Evolutionary conservation across 2,113 vertebrate species (phyloP).

Genomic region (Sander vitreus): DNA sequence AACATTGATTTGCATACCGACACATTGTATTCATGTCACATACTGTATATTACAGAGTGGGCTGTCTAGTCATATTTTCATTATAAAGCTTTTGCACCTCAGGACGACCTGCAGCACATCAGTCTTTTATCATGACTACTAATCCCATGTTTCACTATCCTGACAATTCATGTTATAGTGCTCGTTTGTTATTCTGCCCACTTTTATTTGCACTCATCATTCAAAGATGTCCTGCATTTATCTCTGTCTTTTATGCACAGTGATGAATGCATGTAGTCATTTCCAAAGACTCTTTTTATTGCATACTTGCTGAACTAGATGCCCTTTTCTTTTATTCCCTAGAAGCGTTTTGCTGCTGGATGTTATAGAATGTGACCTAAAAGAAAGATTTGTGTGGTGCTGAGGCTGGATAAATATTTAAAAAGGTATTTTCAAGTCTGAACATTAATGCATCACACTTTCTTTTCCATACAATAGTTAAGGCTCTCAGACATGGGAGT

Average conservation of each 20-base stretch:
- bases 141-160: conserved; percentile 34
- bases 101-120: conserved; percentile 20
- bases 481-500: background rate
- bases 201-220: conserved; percentile 43
- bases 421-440: background rate
- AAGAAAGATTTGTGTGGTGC: background rate
- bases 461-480: background rate
- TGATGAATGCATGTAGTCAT: conserved; percentile 30
- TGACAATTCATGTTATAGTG: conserved; percentile 15
- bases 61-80: conserved; percentile 16
- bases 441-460: conserved; percentile 14
- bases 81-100: conserved; percentile 17
- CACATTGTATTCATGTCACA: conserved; percentile 6
- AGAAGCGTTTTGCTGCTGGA: conserved; percentile 6
- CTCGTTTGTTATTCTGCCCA: conserved; percentile 1
- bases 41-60: background rate
- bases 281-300: conserved; percentile 42
- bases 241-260: conserved; percentile 23
- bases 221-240: background rate
- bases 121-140: conserved; percentile 7
- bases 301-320: conserved; percentile 18
- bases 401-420: background rate
- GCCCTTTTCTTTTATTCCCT: conserved; percentile 32
- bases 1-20: conserved; percentile 37
- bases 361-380: background rate